phyloP scores from a whole-genome alignment of 2,113 vertebrate genomes.

The Eulemur macaco region DNA sequence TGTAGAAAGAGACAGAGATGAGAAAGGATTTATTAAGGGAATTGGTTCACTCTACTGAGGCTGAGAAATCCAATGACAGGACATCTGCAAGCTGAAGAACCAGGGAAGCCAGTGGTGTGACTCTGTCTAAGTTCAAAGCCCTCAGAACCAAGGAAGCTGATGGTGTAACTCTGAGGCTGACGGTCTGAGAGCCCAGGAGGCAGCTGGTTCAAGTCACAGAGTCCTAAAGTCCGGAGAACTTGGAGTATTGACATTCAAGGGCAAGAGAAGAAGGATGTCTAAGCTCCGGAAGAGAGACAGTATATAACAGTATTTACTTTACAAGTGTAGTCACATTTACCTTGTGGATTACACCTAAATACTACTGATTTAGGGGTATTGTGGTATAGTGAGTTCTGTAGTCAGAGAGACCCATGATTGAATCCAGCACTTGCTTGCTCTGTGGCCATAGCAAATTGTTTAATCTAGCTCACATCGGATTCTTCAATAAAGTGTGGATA shows the following conservation, averaged over 20 bases:
- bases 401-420: not conserved
- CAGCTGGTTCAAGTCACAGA: not conserved
- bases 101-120: not conserved
- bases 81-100: not conserved
- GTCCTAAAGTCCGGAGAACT: not conserved
- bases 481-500: not conserved
- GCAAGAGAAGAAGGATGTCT: not conserved
- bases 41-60: not conserved
- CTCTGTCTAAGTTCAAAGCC: not conserved
- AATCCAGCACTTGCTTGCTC: not conserved
- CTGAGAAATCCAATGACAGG: not conserved
- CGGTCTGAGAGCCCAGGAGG: not conserved
- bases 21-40: not conserved
- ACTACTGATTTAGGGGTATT: not conserved
- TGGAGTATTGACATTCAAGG: not conserved
- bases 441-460: not conserved
- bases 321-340: not conserved
- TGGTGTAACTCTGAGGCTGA: not conserved
- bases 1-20: not conserved
- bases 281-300: not conserved
- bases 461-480: not conserved
- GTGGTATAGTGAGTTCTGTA: not conserved
- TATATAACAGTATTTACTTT: not conserved
- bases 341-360: not conserved
- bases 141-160: not conserved